Percentiles rank a stretch among this genome's conserved stretches.
Conservation (phyloP, 2,797 vertebrate genomes). For the Mionectes olivaceus region DNA sequence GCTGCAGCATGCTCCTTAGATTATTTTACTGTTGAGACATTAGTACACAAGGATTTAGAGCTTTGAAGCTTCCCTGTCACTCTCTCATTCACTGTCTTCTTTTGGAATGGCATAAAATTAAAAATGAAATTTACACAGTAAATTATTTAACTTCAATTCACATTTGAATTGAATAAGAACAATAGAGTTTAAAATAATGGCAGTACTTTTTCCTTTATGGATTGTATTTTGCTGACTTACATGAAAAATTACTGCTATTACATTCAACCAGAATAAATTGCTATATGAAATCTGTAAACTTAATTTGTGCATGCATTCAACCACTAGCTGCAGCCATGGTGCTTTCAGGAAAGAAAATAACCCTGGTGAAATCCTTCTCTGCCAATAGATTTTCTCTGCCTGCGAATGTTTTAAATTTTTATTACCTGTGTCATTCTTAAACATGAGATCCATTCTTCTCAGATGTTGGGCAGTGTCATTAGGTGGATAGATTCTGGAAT, state of each 20-base stretch:
- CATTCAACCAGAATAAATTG: conserved; percentile 74
- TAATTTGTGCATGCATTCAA: conserved; percentile 72
- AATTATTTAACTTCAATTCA: conserved; percentile 72
- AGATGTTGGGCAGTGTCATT: neutral
- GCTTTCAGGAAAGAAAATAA: conserved; percentile 50
- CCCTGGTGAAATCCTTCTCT: conserved; percentile 48
- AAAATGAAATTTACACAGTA: conserved; percentile 77
- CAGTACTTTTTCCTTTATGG: conserved; percentile 66
- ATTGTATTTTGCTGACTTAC: conserved; percentile 75
- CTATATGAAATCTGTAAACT: conserved; percentile 77
- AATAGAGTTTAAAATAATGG: conserved; percentile 68
- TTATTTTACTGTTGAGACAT: conserved; percentile 65
- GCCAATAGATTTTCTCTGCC: conserved; percentile 51
- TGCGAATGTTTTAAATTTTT: conserved; percentile 39
- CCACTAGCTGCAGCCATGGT: conserved; percentile 46
- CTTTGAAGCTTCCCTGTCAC: neutral
- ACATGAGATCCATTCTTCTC: neutral
- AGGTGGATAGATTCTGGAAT: conserved; percentile 42
- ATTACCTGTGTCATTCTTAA: conserved; percentile 30
- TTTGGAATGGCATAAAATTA: conserved; percentile 73
- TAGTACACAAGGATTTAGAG: conserved; percentile 68
- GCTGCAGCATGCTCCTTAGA: conserved; percentile 64
- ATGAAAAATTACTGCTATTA: conserved; percentile 79
- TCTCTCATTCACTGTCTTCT: conserved; percentile 18
- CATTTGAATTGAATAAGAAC: conserved; percentile 70